phyloP scores from a whole-genome alignment of 2,113 vertebrate species.

The Acanthisitta chloris region DNA sequence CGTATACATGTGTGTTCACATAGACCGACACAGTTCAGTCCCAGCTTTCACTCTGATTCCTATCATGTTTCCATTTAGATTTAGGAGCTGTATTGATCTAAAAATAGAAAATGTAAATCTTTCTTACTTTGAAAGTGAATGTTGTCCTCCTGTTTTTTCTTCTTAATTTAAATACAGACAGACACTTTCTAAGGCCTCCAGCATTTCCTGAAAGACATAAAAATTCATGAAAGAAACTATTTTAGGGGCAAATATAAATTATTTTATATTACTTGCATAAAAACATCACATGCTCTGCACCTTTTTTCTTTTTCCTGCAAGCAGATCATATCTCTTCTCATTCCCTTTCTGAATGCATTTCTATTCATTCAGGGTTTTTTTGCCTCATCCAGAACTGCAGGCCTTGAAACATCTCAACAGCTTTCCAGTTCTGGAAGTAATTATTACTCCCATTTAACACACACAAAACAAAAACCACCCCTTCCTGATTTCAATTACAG shows the following conservation, averaged over 20 bases:
- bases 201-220: neutral
- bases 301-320: neutral
- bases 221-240: no score
- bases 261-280: neutral
- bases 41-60: neutral
- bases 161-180: neutral
- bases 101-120: neutral
- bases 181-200: neutral
- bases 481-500: neutral
- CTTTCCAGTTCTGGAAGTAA: neutral
- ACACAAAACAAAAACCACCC: neutral
- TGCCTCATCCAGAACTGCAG: accelerated
- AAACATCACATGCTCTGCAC: neutral
- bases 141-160: neutral
- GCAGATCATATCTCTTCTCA: neutral
- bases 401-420: neutral
- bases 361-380: neutral
- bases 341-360: neutral
- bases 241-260: neutral
- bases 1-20: neutral
- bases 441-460: neutral
- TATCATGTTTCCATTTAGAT: neutral
- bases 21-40: neutral
- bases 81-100: neutral
- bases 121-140: neutral